Evolutionary conservation across 2,888 invertebrate species (phyloP), one percentile per base, ranked within the genome.

Genomic region (Aricia artaxerxes): DNA sequence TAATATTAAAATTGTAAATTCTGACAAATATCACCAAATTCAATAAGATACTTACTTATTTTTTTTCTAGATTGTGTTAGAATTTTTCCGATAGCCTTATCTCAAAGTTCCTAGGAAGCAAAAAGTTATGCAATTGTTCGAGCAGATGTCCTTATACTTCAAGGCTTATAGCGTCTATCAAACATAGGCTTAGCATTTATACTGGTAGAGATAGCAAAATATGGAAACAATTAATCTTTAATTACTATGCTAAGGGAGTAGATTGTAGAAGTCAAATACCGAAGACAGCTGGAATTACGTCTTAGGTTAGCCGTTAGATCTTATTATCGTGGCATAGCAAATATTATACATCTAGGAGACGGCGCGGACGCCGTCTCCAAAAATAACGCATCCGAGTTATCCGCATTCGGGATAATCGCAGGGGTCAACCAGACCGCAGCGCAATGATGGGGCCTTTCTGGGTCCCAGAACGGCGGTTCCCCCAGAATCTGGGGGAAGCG

Each of bases 381-480:
- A 7, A 44, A 7, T 7, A 44, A 44, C 7, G 44, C 44, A 1
- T 44, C 9, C 44, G 44, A 44, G 44, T 44, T 44, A 44, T 44
- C 44, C 44, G 44, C 44, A 44, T 44, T 44, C 9, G 44, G 9
- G 44, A 44, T 9, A 44, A 9, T 44, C 83, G 82, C 84, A 84
- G 78, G 82, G 84, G 82, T 82, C 84, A 84, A 83, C 83, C 84
- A 49, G 73, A 79, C 84, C 84, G 83, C 83, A 84, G 84, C 83
- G 84, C 83, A 84, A 84, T 84, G 84, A 83, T 40, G 72, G 80
- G 81, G 82, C 80, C 82, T 84, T 82, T 82, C 83, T 83, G 24
- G 24, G 24, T 0, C 24, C 24, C 24, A 24, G 24, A 24, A 24
- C 24, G 24, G 24, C 24, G 24, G 24, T 24, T 24, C 24, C 24